Evolutionary conservation across 1,140 invertebrate species (phyloP).

Genomic region (Magallana gigas): DNA sequence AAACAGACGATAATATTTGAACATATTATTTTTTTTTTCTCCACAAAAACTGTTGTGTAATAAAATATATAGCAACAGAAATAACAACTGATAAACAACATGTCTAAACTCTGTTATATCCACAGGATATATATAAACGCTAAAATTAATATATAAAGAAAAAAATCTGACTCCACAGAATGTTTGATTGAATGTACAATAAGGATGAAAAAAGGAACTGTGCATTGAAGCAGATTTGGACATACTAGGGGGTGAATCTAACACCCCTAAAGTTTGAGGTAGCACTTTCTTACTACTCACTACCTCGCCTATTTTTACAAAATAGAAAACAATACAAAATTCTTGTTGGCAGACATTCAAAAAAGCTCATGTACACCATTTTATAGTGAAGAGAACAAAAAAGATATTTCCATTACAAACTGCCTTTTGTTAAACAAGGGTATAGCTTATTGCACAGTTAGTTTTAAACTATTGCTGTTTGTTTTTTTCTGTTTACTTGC

Average conservation of each 20-base stretch:
- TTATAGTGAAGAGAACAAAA: background rate
- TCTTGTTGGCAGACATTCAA: background rate
- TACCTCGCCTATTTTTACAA: background rate
- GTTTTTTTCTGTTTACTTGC: background rate
- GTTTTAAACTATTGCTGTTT: constrained; percentile 28
- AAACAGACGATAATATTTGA: background rate
- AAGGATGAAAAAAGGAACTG: background rate
- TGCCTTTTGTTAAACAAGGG: background rate
- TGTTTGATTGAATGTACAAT: constrained; percentile 25
- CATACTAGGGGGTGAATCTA: background rate
- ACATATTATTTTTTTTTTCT: constrained; percentile 4
- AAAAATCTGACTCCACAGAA: constrained; percentile 19
- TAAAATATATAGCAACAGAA: constrained; percentile 37
- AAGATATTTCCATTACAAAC: background rate
- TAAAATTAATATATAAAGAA: background rate
- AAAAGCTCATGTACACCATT: background rate
- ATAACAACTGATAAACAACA: constrained; percentile 16
- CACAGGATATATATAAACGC: background rate
- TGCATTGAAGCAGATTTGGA: constrained; percentile 4
- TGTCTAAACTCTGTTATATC: constrained; percentile 5
- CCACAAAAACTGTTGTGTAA: constrained; percentile 12
- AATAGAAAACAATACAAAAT: background rate
- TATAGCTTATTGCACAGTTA: constrained; percentile 1
- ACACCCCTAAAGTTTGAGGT: constrained; percentile 5
- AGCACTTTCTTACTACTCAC: constrained; percentile 4